Base-by-base conservation (phyloP, 2,797 vertebrate genomes). In the Lagodon rhomboides region DNA sequence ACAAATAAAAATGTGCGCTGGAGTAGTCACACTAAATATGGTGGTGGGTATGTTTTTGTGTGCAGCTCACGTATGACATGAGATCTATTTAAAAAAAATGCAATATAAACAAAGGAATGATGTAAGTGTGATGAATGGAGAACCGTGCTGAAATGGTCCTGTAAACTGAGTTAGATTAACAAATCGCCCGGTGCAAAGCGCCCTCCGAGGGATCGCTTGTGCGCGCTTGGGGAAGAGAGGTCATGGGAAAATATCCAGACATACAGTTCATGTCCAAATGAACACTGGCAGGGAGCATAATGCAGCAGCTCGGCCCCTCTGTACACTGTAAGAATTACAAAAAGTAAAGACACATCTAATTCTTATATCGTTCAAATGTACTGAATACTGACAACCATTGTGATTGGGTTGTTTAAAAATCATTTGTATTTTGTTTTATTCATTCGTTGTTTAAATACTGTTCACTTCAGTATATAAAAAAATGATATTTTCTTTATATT, bases 1-100 rank as follows among this genome's bases (percentile, higher is more conserved):
- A 0, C 30, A 71, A 79, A 84, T 72, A 71, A 70, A 67, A 75
- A 68, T 13, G 27, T 78, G 77, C 77, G 85, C 85, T 71, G 76
- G 89, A 90, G 87, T 81, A 72, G 85, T 90, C 84, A 75, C 61
- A 83, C 41, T 68, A 30, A 10, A 85, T 85, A 72, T 79, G 58
- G 43, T 44, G 55, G 61, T 44, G 50, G 54, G 65, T 22, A 49
- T 68, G 75, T 12, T 67, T 66, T 12, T 75, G 43, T 34, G 63
- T 38, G 70, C 11, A 64, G 77, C 56, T 85, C 62, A 9, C 64
- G 27, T 61, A 59, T 66, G 66, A 87, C 12, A 41, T 30, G 53
- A 41, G 65, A 77, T 71, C 13, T 58, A 61, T 60, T 34, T 2
- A 34, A 27, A 41, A 51, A 53, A 81, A 38, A 50, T 2, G 34